These are phyloP conservation scores for Porites australiensis DNA, from an alignment of 64 coral and sea anemone species.

Conservation along the genomic window DNA sequence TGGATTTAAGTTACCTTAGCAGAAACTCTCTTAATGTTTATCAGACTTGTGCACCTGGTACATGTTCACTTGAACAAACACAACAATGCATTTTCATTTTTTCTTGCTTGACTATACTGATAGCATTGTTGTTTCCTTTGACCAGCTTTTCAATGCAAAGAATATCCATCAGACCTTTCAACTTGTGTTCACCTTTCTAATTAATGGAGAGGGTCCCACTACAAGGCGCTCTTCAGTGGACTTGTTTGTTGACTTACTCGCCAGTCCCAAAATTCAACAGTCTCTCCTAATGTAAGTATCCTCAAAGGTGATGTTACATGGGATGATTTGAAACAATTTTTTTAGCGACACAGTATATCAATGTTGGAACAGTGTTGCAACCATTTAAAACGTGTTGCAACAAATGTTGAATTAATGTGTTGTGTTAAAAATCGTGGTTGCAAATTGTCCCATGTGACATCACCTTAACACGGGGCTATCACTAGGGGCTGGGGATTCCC, in stretches of 20 bases:
- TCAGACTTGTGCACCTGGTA: no score
- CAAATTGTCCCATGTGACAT: no score
- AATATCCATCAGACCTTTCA: conserved; percentile 98
- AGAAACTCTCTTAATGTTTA: no score
- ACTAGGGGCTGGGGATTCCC: no score
- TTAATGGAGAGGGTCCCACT: conserved; percentile 90
- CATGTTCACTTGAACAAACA: no score
- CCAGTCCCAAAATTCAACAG: conserved; percentile 92
- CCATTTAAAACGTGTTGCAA: no score
- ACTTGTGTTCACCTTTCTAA: conserved; percentile 92
- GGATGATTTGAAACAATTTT: no score
- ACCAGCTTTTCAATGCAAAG: conserved; percentile 95
- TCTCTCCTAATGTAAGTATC: conserved; percentile 85
- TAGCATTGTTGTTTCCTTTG: background rate
- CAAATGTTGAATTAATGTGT: background rate
- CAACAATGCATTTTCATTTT: no score
- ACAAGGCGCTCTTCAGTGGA: conserved; percentile 94
- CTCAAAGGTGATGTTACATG: background rate
- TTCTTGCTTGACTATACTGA: background rate
- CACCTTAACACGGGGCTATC: no score
- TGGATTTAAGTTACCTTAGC: no score
- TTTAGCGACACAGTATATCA: no score
- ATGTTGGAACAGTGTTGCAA: no score
- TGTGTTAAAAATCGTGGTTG: background rate
- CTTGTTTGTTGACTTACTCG: conserved; percentile 92